A percentile compares a stretch with the other conserved stretches of the same genome.
Conservation (phyloP, 2,888 invertebrate genomes). For the Ormyrus thymus region DNA sequence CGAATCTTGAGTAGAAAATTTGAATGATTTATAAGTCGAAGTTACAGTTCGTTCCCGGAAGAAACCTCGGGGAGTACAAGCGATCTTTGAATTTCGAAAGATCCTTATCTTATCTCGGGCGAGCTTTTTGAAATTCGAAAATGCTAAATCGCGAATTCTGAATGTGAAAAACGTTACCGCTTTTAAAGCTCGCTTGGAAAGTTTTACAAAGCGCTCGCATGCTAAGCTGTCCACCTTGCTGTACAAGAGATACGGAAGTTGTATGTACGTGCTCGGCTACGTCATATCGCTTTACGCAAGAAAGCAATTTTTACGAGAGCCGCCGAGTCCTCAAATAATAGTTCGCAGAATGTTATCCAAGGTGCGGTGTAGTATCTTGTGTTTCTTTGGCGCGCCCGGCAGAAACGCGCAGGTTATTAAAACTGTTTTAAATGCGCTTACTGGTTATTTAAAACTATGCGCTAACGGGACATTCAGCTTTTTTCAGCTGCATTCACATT, state of each 20-base stretch:
- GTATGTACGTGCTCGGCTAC: conserved; percentile 34
- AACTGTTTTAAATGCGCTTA: no score
- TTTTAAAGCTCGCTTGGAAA: conserved; percentile 18
- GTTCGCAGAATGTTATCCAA: conserved; percentile 52
- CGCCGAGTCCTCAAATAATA: conserved; percentile 35
- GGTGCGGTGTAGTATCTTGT: conserved; percentile 6
- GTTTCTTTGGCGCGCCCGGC: background rate
- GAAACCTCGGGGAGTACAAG: no score
- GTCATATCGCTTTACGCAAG: conserved; percentile 52
- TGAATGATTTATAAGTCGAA: no score
- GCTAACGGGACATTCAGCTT: no score
- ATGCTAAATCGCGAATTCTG: background rate
- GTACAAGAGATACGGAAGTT: conserved; percentile 43
- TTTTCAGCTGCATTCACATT: no score
- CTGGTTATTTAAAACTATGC: no score
- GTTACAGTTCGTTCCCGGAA: no score
- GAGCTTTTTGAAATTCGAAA: conserved; percentile 13
- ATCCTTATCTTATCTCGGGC: background rate
- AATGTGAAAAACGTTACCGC: background rate
- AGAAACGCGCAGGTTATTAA: background rate
- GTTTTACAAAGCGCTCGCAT: conserved; percentile 1
- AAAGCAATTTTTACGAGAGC: conserved; percentile 46
- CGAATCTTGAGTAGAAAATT: no score
- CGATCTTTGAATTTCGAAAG: no score
- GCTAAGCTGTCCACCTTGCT: conserved; percentile 19